These are phyloP conservation scores for Belonocnema kinseyi DNA, from an alignment of 1,140 invertebrate species.

Conservation along the genomic window DNA sequence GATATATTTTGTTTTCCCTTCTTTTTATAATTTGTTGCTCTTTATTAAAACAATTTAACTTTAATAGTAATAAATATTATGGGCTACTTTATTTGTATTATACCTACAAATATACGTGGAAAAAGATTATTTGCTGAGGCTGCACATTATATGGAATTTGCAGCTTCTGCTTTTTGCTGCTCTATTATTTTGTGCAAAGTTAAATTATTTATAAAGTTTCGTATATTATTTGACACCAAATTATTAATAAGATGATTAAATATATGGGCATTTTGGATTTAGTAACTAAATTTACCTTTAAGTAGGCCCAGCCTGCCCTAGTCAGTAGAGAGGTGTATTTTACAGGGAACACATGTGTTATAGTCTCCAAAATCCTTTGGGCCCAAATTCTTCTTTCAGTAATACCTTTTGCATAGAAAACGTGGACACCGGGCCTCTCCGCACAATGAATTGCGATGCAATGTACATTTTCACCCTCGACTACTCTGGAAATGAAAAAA, in stretches of 20 bases:
- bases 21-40: too few relatives aligned
- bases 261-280: too few relatives aligned
- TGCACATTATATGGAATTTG: background rate
- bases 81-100: too few relatives aligned
- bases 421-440: constrained; percentile 70
- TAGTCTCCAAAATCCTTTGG: constrained; percentile 80
- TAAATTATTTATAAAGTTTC: background rate
- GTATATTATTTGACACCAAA: too few relatives aligned
- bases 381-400: constrained; percentile 81
- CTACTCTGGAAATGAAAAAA: constrained; percentile 63
- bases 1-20: too few relatives aligned
- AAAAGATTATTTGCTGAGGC: background rate
- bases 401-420: constrained; percentile 77
- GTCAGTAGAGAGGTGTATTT: constrained; percentile 79
- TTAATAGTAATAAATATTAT: too few relatives aligned
- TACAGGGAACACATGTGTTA: constrained; percentile 79
- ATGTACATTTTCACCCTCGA: constrained; percentile 77
- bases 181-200: background rate
- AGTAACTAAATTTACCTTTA: constrained; percentile 76
- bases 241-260: too few relatives aligned
- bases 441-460: constrained; percentile 78
- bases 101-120: background rate
- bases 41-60: too few relatives aligned
- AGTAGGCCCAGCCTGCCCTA: constrained; percentile 81
- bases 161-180: background rate